These are phyloP conservation scores for Drusus annulatus DNA, from an alignment of 1,140 invertebrate genomes.

Conservation along the genomic window DNA sequence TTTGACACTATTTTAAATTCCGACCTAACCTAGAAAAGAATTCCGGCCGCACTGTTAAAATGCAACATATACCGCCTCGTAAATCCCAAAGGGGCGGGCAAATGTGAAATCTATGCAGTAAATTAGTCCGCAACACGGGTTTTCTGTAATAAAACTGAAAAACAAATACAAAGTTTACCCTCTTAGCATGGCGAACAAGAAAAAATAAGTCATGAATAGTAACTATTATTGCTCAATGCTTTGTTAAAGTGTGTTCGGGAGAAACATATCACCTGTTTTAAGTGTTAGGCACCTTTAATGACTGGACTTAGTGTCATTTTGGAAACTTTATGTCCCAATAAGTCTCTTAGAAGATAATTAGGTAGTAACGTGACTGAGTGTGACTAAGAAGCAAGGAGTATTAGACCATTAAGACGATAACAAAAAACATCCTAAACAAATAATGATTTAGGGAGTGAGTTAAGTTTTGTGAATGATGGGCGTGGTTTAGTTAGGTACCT, in stretches of 20 bases:
- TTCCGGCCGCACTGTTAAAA: constrained; percentile 2
- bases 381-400: background rate
- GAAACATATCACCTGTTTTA: constrained; percentile 15
- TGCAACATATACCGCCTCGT: background rate
- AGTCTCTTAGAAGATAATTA: background rate
- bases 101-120: constrained; percentile 18
- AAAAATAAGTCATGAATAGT: background rate
- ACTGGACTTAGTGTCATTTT: background rate
- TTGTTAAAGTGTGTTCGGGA: background rate
- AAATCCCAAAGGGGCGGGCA: constrained; percentile 25
- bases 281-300: constrained; percentile 5
- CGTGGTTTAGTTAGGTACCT: too few relatives aligned
- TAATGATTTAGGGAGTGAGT: too few relatives aligned
- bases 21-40: constrained; percentile 4
- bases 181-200: background rate
- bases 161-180: constrained; percentile 21
- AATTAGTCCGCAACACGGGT: constrained; percentile 28
- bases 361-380: background rate
- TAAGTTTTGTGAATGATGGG: too few relatives aligned
- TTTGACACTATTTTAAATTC: constrained; percentile 4
- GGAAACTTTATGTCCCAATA: background rate
- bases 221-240: background rate
- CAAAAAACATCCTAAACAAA: background rate
- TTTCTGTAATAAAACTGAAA: constrained; percentile 39
- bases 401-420: constrained; percentile 1